Percentiles rank a stretch among this genome's conserved stretches.
phyloP scores from a whole-genome alignment of 1,140 invertebrate genomes.

The Panulirus ornatus region DNA sequence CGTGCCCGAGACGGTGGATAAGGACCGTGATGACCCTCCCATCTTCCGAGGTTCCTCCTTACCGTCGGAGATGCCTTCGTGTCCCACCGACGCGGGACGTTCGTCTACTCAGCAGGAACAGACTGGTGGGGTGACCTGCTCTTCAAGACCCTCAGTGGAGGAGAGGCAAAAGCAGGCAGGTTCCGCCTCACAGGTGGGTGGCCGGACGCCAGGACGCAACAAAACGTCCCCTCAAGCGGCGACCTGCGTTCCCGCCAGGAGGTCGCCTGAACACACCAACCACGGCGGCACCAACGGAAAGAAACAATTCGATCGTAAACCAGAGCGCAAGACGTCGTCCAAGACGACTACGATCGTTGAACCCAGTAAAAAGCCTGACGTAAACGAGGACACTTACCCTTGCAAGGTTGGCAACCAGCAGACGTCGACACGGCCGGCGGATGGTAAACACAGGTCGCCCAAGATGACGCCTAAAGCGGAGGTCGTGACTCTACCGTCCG shows the following conservation, averaged over 20 bases:
- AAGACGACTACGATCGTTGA: not conserved
- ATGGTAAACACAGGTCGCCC: not conserved
- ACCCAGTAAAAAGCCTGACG: not conserved
- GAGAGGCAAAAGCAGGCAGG: not conserved
- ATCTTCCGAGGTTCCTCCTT: not conserved
- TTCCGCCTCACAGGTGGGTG: not conserved
- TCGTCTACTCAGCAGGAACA: not conserved
- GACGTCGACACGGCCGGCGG: too few species aligned
- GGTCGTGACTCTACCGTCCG: not conserved
- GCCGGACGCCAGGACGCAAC: not conserved
- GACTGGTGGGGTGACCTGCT: not conserved
- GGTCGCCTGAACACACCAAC: not conserved
- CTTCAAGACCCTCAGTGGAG: not conserved
- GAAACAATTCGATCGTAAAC: too few species aligned
- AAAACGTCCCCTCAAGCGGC: not conserved
- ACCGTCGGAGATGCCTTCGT: not conserved
- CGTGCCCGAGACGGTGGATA: constrained; percentile 46
- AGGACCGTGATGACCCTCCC: constrained; percentile 40
- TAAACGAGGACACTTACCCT: not conserved
- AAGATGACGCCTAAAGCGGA: not conserved
- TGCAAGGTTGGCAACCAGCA: not conserved
- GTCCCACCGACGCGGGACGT: not conserved
- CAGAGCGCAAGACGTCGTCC: not conserved
- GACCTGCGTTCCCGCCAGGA: not conserved
- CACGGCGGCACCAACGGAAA: too few species aligned